Evolutionary conservation across 2,888 invertebrate species (phyloP).

Genomic region (Taenaris catops): DNA sequence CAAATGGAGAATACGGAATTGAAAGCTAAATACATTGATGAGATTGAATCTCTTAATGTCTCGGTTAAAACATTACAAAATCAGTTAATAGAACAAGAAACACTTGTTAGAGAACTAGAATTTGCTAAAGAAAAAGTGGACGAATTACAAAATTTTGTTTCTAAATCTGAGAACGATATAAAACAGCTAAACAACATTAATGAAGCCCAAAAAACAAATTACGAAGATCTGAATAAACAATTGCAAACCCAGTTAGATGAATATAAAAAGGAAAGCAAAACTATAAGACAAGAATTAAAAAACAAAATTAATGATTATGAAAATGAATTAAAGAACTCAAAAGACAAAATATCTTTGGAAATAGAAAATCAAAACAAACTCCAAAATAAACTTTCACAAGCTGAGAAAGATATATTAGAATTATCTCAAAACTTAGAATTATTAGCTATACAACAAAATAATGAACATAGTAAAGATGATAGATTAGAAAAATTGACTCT

Average conservation of each 20-base stretch:
- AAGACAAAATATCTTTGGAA: conserved; percentile 54
- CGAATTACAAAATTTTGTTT: conserved; percentile 56
- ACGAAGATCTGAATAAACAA: conserved; percentile 68
- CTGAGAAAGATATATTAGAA: conserved; percentile 54
- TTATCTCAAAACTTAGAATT: conserved; percentile 65
- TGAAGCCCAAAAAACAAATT: conserved; percentile 68
- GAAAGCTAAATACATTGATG: conserved; percentile 49
- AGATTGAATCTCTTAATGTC: conserved; percentile 57
- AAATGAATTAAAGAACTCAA: conserved; percentile 54
- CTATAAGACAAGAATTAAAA: conserved; percentile 71
- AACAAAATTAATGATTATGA: conserved; percentile 79
- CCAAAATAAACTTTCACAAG: conserved; percentile 50
- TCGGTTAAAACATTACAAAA: conserved; percentile 47
- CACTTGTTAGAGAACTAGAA: conserved; percentile 48
- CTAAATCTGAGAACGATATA: conserved; percentile 65
- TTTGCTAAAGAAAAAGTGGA: conserved; percentile 55
- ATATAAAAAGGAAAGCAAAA: conserved; percentile 67
- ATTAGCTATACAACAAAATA: conserved; percentile 55
- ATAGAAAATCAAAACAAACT: conserved; percentile 55
- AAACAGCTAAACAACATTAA: conserved; percentile 66
- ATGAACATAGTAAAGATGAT: conserved; percentile 56
- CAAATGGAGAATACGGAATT: conserved; percentile 54
- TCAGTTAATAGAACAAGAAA: conserved; percentile 49
- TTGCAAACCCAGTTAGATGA: conserved; percentile 61
- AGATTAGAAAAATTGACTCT: conserved; percentile 60